phyloP scores from a whole-genome alignment of 2,888 invertebrate genomes.

The Hydriomena furcata region DNA sequence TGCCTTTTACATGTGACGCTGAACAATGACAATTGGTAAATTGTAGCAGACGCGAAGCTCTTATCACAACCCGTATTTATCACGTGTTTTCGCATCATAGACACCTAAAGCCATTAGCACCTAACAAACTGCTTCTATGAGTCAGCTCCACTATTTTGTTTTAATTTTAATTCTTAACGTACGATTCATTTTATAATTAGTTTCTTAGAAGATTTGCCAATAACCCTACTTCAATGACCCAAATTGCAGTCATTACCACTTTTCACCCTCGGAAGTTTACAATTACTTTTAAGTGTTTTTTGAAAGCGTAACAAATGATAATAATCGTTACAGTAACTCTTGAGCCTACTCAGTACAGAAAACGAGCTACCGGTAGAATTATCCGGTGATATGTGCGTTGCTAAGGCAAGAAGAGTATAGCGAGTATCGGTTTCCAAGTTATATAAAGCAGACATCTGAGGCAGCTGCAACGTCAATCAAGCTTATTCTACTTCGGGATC shows the following conservation, averaged over 20 bases:
- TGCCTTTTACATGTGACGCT: slow-evolving; percentile 43
- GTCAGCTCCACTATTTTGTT: slow-evolving; percentile 20
- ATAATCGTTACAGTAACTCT: no score
- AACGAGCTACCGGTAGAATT: no score
- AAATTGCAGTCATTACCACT: not conserved
- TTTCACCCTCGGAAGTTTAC: not conserved
- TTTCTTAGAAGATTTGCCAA: slow-evolving; percentile 9
- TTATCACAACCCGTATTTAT: slow-evolving; percentile 44
- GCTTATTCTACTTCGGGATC: slow-evolving; percentile 22
- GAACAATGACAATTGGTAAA: slow-evolving; percentile 56
- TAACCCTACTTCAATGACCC: slow-evolving; percentile 2
- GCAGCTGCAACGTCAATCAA: slow-evolving; percentile 32
- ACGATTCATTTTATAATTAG: slow-evolving; percentile 17
- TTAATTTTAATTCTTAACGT: slow-evolving; percentile 16
- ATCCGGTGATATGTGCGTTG: not conserved
- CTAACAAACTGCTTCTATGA: slow-evolving; percentile 16
- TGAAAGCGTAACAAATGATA: no score
- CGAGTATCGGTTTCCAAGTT: slow-evolving; percentile 3
- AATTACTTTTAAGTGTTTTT: no score
- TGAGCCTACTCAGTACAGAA: no score
- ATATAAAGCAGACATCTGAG: slow-evolving; percentile 15
- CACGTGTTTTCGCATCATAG: slow-evolving; percentile 29
- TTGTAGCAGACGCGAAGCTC: slow-evolving; percentile 52
- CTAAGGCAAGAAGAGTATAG: slow-evolving; percentile 4
- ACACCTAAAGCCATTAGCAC: slow-evolving; percentile 20